These are phyloP conservation scores for Protomyctophum bolini DNA, from an alignment of 2,113 vertebrate species.

Conservation along the genomic window DNA sequence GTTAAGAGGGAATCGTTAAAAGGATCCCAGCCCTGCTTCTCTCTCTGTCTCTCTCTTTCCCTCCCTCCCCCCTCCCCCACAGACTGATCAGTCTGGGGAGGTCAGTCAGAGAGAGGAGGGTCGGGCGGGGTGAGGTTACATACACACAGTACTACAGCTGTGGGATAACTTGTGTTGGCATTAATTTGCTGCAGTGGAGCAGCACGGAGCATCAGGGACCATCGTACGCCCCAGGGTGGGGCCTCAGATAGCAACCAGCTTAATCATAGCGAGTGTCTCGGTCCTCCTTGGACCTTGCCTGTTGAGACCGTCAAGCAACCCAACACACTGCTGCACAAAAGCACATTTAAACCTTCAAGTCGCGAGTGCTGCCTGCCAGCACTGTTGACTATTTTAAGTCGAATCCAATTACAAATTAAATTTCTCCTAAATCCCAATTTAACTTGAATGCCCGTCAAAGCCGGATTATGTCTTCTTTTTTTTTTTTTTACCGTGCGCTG, in stretches of 20 bases:
- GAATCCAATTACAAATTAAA: not conserved
- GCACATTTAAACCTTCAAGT: slow-evolving; percentile 47
- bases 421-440: not conserved
- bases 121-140: not conserved
- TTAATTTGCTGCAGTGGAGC: slow-evolving; percentile 43
- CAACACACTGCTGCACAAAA: slow-evolving; percentile 43
- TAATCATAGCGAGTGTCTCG: slow-evolving; percentile 63
- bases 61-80: no score
- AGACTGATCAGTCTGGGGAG: no score
- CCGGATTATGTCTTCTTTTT: no score
- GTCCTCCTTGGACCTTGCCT: slow-evolving; percentile 54
- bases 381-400: not conserved
- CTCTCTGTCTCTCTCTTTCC: no score
- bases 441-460: no score
- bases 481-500: slow-evolving; percentile 3
- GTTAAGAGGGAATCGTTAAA: no score
- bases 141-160: no score
- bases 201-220: slow-evolving; percentile 41
- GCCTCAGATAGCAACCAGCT: slow-evolving; percentile 57
- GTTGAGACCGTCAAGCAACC: slow-evolving; percentile 36
- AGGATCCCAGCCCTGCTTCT: no score
- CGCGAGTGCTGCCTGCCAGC: not conserved
- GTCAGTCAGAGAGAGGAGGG: slow-evolving; percentile 52
- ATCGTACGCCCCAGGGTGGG: slow-evolving; percentile 45
- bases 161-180: slow-evolving; percentile 12